Conservation (phyloP, 2,113 vertebrate species). For the Phyllopteryx taeniolatus region DNA sequence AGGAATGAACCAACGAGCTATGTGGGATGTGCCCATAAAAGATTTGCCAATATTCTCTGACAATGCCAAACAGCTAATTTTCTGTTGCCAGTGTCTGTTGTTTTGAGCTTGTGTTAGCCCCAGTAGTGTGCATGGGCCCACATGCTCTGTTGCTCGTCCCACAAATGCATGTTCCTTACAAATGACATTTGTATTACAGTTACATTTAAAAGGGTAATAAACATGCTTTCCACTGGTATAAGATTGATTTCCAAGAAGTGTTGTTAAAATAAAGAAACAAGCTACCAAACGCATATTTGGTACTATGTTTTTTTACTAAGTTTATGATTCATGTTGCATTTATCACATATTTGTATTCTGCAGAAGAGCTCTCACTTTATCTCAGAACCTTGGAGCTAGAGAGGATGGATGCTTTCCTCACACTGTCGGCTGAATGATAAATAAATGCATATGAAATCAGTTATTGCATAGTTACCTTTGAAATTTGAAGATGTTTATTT, state of each 20-base stretch:
- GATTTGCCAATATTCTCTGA: background rate
- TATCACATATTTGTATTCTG: constrained; percentile 32
- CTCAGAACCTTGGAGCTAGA: constrained; percentile 19
- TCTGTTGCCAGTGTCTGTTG: background rate
- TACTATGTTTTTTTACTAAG: background rate
- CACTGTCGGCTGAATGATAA: background rate
- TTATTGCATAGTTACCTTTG: background rate
- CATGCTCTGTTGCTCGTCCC: too few species aligned
- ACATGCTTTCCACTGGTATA: background rate
- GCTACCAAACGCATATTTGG: background rate
- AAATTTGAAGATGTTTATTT: background rate
- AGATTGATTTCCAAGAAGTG: background rate
- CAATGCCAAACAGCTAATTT: background rate
- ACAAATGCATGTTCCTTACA: too few species aligned
- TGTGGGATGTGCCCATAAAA: background rate
- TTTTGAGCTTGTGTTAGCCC: background rate
- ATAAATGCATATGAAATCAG: background rate
- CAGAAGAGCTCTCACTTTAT: constrained; percentile 16
- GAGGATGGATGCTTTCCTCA: constrained; percentile 12
- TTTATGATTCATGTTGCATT: constrained; percentile 48
- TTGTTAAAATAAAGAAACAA: background rate
- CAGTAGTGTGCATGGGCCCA: too few species aligned
- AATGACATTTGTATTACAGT: too few species aligned
- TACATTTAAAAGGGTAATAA: background rate
- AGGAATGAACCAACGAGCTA: background rate